phyloP scores from a whole-genome alignment of 1,140 invertebrate genomes.

The Zaprionus capensis region DNA sequence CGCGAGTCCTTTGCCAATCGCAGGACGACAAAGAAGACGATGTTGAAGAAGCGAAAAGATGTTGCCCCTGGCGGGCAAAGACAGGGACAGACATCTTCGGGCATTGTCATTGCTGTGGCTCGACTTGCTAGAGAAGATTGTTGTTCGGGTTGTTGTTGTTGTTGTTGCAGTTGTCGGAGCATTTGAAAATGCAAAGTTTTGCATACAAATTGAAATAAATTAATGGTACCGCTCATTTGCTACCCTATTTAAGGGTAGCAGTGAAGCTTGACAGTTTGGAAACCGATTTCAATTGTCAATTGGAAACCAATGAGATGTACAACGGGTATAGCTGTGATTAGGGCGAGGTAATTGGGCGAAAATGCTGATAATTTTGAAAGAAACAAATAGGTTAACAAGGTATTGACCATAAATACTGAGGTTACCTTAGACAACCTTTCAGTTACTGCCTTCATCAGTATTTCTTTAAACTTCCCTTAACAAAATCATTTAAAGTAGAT shows the following conservation, averaged over 20 bases:
- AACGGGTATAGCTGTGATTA: not conserved
- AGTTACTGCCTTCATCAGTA: not conserved
- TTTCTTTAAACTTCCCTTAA: not conserved
- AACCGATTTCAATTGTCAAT: slow-evolving; percentile 8
- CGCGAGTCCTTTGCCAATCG: slow-evolving; percentile 3
- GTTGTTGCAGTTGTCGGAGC: slow-evolving; percentile 15
- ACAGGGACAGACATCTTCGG: slow-evolving; percentile 22
- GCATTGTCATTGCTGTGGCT: slow-evolving; percentile 35
- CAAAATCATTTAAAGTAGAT: not conserved
- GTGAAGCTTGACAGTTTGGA: slow-evolving; percentile 33
- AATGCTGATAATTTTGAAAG: not conserved
- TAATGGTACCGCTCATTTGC: slow-evolving; percentile 50
- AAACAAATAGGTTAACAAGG: not conserved
- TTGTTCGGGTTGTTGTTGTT: slow-evolving; percentile 4
- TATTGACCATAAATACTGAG: not conserved
- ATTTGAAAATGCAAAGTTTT: slow-evolving; percentile 62
- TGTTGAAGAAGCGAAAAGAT: slow-evolving; percentile 8
- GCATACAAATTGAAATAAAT: slow-evolving; percentile 64
- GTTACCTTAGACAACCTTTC: not conserved
- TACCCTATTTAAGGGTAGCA: not conserved
- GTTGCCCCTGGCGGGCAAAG: slow-evolving; percentile 38
- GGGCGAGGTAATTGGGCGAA: not conserved
- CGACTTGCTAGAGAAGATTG: not conserved
- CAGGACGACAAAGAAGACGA: not conserved
- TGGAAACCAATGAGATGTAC: not conserved